These are phyloP conservation scores for Darevskia nairensis DNA, from an alignment of 2,797 vertebrate species.

Conservation along the genomic window DNA sequence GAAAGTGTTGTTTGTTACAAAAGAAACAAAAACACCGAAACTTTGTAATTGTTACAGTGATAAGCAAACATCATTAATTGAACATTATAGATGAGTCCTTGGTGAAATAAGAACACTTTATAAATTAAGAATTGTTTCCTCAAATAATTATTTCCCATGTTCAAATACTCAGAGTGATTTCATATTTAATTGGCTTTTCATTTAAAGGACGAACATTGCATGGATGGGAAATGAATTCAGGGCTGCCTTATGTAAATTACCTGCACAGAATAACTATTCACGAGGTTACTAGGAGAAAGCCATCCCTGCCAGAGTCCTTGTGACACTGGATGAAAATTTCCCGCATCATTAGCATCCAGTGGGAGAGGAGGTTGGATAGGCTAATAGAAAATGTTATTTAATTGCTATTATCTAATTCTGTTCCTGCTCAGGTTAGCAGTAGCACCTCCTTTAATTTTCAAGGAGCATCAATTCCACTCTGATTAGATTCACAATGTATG, in stretches of 20 bases:
- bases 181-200: constrained; percentile 7
- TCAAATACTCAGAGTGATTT: not conserved
- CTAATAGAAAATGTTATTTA: not conserved
- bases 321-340: not conserved
- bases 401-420: not conserved
- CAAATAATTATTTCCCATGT: not conserved
- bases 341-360: not conserved
- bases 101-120: not conserved
- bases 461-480: not conserved
- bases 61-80: not conserved
- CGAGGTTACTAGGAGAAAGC: not conserved
- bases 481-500: not conserved
- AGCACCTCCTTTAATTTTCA: not conserved
- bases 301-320: not conserved
- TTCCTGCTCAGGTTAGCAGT: not conserved
- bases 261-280: not conserved
- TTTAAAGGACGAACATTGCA: constrained; percentile 4
- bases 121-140: constrained; percentile 6
- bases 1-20: not conserved
- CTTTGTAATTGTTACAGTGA: not conserved
- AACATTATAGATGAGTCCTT: not conserved
- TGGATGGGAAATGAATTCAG: not conserved
- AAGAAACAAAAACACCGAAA: not conserved
- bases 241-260: not conserved
- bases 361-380: not conserved